Evolutionary conservation across 2,113 vertebrate genomes (phyloP), one percentile per base, ranked within the genome.

Genomic region (Pycnonotus jocosus): DNA sequence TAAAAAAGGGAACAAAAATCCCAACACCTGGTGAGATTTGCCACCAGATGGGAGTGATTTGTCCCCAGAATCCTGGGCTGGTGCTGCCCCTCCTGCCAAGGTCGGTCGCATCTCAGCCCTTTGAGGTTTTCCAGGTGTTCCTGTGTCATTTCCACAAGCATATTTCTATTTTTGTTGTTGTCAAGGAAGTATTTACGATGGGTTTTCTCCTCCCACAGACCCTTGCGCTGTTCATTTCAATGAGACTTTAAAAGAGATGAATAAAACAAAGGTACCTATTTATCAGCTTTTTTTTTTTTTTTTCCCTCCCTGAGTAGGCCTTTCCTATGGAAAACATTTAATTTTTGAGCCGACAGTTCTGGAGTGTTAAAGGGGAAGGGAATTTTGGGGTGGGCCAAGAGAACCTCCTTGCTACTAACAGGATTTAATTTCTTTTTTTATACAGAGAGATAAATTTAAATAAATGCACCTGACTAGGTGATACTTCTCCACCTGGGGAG

Each of bases 81-180:
- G 85, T 21, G 66, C 53, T 74, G 91, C 60, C 93, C 28, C 45
- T 51, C 76, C 87, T 12, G n/a, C 8, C 1, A 2, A 38, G 74
- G 25, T 76, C 25, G 7, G 40, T 47, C 3, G 0, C 62, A 7
- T 40, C 96, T 94, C 88, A 47, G 60, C 71, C 28, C 71, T 74
- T 37, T 4, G 94, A 90, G 90, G 76, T 61, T 86, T 86, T 30
- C 88, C 90, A 95, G 92, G 73, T 47, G 87, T 95, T 92, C 51
- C 45, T 90, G 90, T 92, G 77, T 93, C 96, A 61, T 96, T 95
- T 96, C 93, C 70, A 57, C 3, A 90, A 95, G 87, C 88, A 73
- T 90, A 77, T 93, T 88, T 97, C 82, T 91, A 80, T 95, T 96
- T 97, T 97, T 97, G 95, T 96, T 98, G 96, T 96, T 71, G 84